A percentile compares a stretch with the other conserved stretches of the same genome.
These are phyloP conservation scores for Notodonta dromedarius DNA, from an alignment of 2,888 invertebrate genomes.

Conservation along the genomic window DNA sequence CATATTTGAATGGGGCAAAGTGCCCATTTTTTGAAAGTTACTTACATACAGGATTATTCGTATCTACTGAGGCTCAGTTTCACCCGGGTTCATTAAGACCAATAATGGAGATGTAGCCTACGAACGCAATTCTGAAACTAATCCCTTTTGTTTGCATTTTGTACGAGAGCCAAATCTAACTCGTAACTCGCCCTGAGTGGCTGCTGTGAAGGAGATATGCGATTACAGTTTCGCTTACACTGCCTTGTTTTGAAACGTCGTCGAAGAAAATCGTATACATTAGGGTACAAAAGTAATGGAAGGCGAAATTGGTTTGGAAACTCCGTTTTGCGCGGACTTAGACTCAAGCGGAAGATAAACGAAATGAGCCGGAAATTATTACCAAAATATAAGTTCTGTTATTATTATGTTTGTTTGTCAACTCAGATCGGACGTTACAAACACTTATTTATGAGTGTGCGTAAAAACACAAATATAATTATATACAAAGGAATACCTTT, in stretches of 20 bases:
- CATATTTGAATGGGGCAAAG: conserved; percentile 43
- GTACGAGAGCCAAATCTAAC: conserved; percentile 56
- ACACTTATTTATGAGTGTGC: no score
- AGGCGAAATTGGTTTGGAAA: neutral
- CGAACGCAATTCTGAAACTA: conserved; percentile 65
- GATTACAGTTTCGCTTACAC: conserved; percentile 32
- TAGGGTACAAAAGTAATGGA: neutral
- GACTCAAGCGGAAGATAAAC: neutral
- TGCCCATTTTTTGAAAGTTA: conserved; percentile 48
- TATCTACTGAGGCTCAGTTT: conserved; percentile 35
- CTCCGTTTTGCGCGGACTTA: neutral
- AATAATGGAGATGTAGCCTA: conserved; percentile 52
- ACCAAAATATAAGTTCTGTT: no score
- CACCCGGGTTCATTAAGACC: conserved; percentile 60
- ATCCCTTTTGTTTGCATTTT: conserved; percentile 73
- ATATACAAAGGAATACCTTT: no score
- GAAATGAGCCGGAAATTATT: no score
- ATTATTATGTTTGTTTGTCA: neutral
- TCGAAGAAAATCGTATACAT: conserved; percentile 22
- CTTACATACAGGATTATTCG: conserved; percentile 40
- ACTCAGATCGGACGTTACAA: neutral
- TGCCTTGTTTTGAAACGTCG: conserved; percentile 24
- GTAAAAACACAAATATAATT: no score
- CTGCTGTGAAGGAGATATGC: conserved; percentile 51
- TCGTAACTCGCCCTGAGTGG: conserved; percentile 59